A percentile compares a stretch with the other conserved stretches of the same genome.
Evolutionary conservation across 1,140 invertebrate species (phyloP).

Genomic region (Anadara kagoshimensis): DNA sequence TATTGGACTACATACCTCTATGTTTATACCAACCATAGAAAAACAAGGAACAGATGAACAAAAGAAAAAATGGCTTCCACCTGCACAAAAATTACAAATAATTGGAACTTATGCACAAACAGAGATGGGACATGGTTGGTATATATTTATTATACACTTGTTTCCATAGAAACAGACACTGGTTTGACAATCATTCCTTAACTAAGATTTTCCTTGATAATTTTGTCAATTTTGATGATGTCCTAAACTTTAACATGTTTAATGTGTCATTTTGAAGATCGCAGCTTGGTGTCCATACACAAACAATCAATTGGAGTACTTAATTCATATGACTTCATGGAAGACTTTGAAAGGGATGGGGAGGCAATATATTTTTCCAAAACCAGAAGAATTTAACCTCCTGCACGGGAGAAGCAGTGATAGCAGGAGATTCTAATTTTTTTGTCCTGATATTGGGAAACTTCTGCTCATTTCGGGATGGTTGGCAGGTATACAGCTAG

Average conservation of each 20-base stretch:
- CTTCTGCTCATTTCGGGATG: no score
- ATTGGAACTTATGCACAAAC: conserved; percentile 97
- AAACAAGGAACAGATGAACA: conserved; percentile 90
- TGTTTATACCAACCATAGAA: conserved; percentile 93
- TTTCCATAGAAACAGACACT: background rate
- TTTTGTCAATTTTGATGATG: background rate
- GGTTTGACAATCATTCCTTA: no score
- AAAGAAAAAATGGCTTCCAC: conserved; percentile 87
- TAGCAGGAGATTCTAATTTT: no score
- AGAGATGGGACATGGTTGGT: conserved; percentile 89
- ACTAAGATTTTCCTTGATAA: background rate
- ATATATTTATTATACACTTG: background rate
- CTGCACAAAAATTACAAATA: conserved; percentile 87
- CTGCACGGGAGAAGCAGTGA: no score
- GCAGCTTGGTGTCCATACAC: background rate
- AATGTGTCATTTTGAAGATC: background rate
- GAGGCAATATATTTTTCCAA: no score
- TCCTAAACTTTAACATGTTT: background rate
- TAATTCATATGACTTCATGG: background rate
- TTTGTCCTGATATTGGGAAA: no score
- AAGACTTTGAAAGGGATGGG: background rate
- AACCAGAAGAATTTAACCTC: no score
- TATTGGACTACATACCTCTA: conserved; percentile 83
- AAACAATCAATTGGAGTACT: background rate
- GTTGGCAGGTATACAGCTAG: no score